phyloP scores from a whole-genome alignment of 64 coral and sea anemone genomes.

The Astreopora myriophthalma region DNA sequence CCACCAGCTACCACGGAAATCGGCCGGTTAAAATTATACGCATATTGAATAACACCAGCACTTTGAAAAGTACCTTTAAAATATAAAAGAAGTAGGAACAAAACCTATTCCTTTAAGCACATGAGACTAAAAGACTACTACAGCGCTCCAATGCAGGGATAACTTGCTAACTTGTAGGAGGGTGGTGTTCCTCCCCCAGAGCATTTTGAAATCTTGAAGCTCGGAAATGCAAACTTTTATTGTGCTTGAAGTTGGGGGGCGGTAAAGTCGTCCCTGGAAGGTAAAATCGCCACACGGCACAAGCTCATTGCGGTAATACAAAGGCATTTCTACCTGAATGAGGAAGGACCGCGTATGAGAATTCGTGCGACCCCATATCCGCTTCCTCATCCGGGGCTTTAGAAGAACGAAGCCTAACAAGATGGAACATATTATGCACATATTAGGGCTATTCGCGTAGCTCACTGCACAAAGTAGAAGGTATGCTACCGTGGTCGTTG shows the following conservation, averaged over 20 bases:
- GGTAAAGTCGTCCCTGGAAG: too few species aligned
- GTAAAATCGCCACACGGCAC: too few species aligned
- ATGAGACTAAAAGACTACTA: too few species aligned
- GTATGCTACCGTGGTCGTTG: background rate
- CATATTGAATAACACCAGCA: constrained; percentile 81
- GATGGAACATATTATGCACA: background rate
- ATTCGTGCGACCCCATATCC: constrained; percentile 97
- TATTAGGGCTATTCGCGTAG: background rate
- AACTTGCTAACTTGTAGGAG: too few species aligned
- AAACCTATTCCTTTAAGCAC: too few species aligned
- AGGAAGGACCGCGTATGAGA: constrained; percentile 89
- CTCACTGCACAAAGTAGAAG: background rate
- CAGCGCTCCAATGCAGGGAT: too few species aligned
- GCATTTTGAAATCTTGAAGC: too few species aligned
- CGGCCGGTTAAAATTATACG: constrained; percentile 85
- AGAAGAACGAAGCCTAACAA: constrained; percentile 79
- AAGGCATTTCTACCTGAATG: constrained; percentile 71
- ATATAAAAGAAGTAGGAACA: background rate
- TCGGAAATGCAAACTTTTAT: too few species aligned
- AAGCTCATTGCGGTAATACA: background rate
- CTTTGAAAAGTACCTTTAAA: constrained; percentile 87
- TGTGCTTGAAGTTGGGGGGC: too few species aligned
- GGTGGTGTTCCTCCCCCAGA: too few species aligned
- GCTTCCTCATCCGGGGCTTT: constrained; percentile 87
- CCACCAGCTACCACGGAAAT: constrained; percentile 43